phyloP scores from a whole-genome alignment of 2,888 invertebrate genomes.

The Diaphora mendica region DNA sequence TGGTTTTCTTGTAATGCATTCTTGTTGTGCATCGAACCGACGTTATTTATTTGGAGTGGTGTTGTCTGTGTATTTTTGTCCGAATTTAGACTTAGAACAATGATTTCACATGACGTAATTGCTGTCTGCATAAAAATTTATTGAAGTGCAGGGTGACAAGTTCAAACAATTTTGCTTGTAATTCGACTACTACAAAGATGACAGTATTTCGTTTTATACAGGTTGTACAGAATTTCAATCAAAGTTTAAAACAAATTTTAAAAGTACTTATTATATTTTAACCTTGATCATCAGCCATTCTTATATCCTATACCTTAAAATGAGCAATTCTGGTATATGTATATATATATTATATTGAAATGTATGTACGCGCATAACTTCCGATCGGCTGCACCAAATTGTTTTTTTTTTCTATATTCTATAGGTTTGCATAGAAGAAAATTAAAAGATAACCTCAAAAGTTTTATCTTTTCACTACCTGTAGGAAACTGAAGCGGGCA shows the following conservation, averaged over 20 bases:
- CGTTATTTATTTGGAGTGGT: constrained; percentile 34
- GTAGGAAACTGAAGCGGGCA: too few species aligned
- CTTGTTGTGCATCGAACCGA: constrained; percentile 40
- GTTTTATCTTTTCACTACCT: too few species aligned
- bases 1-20: constrained; percentile 51
- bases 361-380: too few species aligned
- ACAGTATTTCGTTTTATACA: constrained; percentile 15
- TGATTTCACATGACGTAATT: constrained; percentile 43
- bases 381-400: too few species aligned
- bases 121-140: constrained; percentile 40
- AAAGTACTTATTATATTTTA: too few species aligned
- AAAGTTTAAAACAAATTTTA: neutral
- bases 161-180: constrained; percentile 39
- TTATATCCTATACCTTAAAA: too few species aligned
- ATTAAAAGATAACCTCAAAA: too few species aligned
- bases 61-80: constrained; percentile 34
- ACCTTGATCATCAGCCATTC: too few species aligned
- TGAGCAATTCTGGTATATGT: too few species aligned
- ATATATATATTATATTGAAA: too few species aligned
- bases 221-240: neutral
- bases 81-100: constrained; percentile 32
- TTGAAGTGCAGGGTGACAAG: constrained; percentile 43
- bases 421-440: too few species aligned
- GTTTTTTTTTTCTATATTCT: too few species aligned
- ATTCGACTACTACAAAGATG: constrained; percentile 33